These are phyloP conservation scores for Microhierax caerulescens DNA, from an alignment of 2,797 vertebrate genomes.

Conservation along the genomic window DNA sequence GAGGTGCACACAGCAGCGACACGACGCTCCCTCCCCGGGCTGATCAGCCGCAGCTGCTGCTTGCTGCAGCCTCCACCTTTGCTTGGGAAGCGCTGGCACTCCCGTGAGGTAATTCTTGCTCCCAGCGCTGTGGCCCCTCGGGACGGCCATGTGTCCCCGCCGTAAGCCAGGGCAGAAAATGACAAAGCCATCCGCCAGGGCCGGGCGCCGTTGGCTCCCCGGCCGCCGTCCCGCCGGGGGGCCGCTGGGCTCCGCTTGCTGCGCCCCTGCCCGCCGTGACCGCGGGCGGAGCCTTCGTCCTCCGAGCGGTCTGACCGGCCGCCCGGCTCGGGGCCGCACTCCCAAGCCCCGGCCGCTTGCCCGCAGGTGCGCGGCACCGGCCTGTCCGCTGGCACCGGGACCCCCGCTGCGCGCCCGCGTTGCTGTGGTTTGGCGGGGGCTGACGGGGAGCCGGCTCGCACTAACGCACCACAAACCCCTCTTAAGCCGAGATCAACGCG, in stretches of 20 bases:
- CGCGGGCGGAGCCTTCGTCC: neutral
- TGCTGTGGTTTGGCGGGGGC: neutral
- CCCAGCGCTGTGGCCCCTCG: neutral
- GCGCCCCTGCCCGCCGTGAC: fast-evolving
- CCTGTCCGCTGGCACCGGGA: neutral
- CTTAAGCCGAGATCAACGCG: neutral
- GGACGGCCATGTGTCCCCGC: neutral
- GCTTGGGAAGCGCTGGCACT: neutral
- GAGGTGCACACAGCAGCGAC: neutral
- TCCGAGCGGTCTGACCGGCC: neutral
- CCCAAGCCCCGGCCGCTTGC: fast-evolving
- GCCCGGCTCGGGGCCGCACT: neutral
- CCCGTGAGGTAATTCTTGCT: constrained; percentile 20
- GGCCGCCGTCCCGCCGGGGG: fast-evolving
- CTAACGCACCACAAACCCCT: neutral
- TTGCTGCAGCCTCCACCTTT: constrained; percentile 43
- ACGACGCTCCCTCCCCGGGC: neutral
- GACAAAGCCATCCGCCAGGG: no score
- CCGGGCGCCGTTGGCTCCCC: no score
- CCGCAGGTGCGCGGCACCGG: neutral
- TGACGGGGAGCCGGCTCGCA: neutral
- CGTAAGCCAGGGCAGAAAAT: neutral
- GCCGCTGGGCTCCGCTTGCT: neutral
- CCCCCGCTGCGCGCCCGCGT: neutral
- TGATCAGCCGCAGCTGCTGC: neutral